phyloP scores from a whole-genome alignment of 2,888 invertebrate species.

The Limnephilus marmoratus region DNA sequence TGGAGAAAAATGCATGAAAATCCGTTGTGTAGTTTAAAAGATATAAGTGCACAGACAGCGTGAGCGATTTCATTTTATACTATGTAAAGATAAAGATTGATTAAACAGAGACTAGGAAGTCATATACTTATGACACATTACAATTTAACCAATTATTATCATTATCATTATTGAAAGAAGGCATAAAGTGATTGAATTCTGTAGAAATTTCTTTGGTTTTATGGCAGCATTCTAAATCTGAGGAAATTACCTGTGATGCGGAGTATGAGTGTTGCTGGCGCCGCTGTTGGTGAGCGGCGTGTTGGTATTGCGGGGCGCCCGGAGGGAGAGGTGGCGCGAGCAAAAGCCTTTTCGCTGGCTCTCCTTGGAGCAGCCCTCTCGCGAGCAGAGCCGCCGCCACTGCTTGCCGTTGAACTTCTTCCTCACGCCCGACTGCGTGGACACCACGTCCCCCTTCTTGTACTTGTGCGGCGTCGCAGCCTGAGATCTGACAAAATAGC shows the following conservation, averaged over 20 bases:
- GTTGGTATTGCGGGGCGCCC: conserved; percentile 80
- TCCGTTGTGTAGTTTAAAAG: too few relatives aligned
- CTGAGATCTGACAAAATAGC: conserved; percentile 81
- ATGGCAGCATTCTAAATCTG: background rate
- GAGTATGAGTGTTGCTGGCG: conserved; percentile 72
- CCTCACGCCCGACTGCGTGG: conserved; percentile 95
- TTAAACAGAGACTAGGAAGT: too few relatives aligned
- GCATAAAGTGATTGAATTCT: background rate
- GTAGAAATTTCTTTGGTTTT: background rate
- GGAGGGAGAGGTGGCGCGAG: conserved; percentile 95
- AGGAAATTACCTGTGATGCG: conserved; percentile 73
- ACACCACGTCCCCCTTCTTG: conserved; percentile 97
- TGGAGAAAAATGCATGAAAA: too few relatives aligned
- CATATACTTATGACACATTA: too few relatives aligned
- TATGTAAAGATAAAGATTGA: too few relatives aligned
- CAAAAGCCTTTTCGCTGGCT: conserved; percentile 98
- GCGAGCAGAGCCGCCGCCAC: conserved; percentile 97
- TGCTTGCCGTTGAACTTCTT: conserved; percentile 99
- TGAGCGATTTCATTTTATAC: too few relatives aligned
- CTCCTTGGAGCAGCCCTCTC: conserved; percentile 96
- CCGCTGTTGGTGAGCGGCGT: conserved; percentile 71
- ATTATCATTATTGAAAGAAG: too few relatives aligned
- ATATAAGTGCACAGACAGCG: too few relatives aligned
- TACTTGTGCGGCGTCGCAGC: conserved; percentile 96
- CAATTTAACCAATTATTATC: too few relatives aligned